A percentile compares a stretch with the other conserved stretches of the same genome.
Evolutionary conservation across 2,797 vertebrate genomes (phyloP).

Genomic region (Melanotaenia maccullochi): DNA sequence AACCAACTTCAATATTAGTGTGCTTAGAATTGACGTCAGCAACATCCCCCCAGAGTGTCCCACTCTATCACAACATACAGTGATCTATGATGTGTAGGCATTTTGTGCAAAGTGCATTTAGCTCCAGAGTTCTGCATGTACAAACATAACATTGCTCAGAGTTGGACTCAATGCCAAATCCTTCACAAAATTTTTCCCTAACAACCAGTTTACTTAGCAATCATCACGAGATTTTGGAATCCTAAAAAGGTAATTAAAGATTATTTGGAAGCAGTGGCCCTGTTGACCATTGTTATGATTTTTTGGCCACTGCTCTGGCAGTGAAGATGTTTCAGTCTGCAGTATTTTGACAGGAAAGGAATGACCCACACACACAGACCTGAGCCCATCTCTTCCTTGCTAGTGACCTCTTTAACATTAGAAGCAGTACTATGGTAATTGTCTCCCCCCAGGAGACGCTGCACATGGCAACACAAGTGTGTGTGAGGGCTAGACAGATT

Average conservation of each 20-base stretch:
- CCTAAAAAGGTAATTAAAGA: constrained; percentile 5
- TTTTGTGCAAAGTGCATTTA: background rate
- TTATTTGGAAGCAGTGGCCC: constrained; percentile 12
- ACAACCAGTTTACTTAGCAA: background rate
- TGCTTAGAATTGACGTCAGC: no score
- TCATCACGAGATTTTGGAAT: background rate
- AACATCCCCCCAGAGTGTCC: no score
- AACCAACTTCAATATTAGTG: no score
- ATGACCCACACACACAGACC: constrained; percentile 38
- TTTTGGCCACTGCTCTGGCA: background rate
- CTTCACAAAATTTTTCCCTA: background rate
- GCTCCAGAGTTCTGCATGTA: background rate
- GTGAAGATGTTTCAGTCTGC: constrained; percentile 1
- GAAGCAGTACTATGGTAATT: constrained; percentile 53
- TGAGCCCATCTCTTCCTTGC: constrained; percentile 36
- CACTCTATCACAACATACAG: background rate
- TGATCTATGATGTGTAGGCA: background rate
- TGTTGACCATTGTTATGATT: background rate
- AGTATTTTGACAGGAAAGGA: constrained; percentile 25
- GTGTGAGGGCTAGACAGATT: constrained; percentile 5
- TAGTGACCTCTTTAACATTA: constrained; percentile 59
- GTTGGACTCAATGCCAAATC: constrained; percentile 2
- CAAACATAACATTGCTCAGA: background rate
- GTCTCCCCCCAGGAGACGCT: constrained; percentile 36
- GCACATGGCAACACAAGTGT: constrained; percentile 24